Evolutionary conservation across 92 coral and sea anemone species (phyloP).

Genomic region (Metridium senile): DNA sequence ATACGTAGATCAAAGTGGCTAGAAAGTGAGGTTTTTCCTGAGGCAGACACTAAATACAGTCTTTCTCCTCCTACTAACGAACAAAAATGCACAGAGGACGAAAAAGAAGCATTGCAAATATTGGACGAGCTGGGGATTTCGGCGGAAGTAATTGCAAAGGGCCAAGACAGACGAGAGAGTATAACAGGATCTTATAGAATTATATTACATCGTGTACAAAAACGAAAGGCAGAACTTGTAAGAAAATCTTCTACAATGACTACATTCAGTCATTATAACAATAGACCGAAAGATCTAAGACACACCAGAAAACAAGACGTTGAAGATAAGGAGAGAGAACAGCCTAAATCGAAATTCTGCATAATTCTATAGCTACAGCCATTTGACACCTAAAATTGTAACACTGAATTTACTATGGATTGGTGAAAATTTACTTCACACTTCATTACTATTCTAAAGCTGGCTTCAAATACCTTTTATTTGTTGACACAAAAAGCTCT

Average conservation of each 20-base stretch:
- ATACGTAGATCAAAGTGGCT: conserved; percentile 83
- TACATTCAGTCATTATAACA: conserved; percentile 50
- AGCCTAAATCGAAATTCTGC: conserved; percentile 91
- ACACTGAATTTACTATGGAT: neutral
- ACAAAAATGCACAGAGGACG: conserved; percentile 70
- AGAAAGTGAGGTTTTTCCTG: conserved; percentile 85
- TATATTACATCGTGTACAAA: conserved; percentile 84
- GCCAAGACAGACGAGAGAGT: conserved; percentile 78
- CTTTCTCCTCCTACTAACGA: conserved; percentile 57
- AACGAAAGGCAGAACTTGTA: conserved; percentile 63
- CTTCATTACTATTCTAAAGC: neutral
- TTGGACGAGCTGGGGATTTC: conserved; percentile 84
- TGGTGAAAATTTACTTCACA: conserved; percentile 12
- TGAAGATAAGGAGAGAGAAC: conserved; percentile 28
- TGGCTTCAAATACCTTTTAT: neutral
- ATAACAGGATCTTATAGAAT: conserved; percentile 94
- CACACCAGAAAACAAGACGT: conserved; percentile 19
- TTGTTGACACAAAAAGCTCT: neutral
- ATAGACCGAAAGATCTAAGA: conserved; percentile 44
- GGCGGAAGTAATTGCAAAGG: conserved; percentile 56
- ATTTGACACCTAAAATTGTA: neutral
- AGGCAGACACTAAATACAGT: conserved; percentile 72
- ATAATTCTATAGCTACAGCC: conserved; percentile 59
- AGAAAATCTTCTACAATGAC: conserved; percentile 70
- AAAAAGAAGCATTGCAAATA: conserved; percentile 66